Conservation (phyloP, 2,797 vertebrate species). For the Neostethus bicornis region DNA sequence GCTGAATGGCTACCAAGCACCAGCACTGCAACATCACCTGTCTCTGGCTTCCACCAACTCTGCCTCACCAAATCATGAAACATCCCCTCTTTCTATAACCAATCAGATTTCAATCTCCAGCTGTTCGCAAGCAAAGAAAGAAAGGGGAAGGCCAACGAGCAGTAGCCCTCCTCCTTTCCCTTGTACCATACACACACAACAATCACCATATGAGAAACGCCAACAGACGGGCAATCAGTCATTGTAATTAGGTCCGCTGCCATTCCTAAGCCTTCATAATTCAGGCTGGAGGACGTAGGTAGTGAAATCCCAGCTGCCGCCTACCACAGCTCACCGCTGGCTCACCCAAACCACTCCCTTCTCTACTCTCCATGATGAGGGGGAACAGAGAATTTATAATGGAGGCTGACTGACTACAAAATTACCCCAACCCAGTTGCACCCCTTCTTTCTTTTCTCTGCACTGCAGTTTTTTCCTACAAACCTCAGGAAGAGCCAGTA, state of each 20-base stretch:
- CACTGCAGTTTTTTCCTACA: constrained; percentile 57
- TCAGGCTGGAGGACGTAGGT: constrained; percentile 69
- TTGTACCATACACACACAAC: constrained; percentile 58
- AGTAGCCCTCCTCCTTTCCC: constrained; percentile 52
- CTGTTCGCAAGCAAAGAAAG: constrained; percentile 75
- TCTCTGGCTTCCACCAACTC: constrained; percentile 65
- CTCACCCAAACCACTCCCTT: constrained; percentile 63
- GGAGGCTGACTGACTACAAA: constrained; percentile 58
- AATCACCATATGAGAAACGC: constrained; percentile 78
- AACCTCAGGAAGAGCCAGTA: constrained; percentile 43
- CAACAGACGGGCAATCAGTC: constrained; percentile 77
- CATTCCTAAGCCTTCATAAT: constrained; percentile 71
- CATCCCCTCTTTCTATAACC: constrained; percentile 62
- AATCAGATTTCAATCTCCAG: constrained; percentile 64
- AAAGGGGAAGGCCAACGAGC: constrained; percentile 68
- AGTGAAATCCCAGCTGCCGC: constrained; percentile 58
- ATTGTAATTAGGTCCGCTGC: constrained; percentile 78
- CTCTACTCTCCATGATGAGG: constrained; percentile 23
- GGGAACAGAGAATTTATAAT: constrained; percentile 56
- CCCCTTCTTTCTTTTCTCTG: constrained; percentile 65
- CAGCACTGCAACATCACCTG: constrained; percentile 68
- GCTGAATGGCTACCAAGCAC: constrained; percentile 44
- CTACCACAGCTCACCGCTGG: constrained; percentile 63
- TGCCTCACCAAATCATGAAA: constrained; percentile 68
- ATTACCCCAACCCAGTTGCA: constrained; percentile 52